Percentiles rank a stretch among this genome's conserved stretches.
Conservation (phyloP, 1,140 invertebrate species). For the Drosophila pruinosa region DNA sequence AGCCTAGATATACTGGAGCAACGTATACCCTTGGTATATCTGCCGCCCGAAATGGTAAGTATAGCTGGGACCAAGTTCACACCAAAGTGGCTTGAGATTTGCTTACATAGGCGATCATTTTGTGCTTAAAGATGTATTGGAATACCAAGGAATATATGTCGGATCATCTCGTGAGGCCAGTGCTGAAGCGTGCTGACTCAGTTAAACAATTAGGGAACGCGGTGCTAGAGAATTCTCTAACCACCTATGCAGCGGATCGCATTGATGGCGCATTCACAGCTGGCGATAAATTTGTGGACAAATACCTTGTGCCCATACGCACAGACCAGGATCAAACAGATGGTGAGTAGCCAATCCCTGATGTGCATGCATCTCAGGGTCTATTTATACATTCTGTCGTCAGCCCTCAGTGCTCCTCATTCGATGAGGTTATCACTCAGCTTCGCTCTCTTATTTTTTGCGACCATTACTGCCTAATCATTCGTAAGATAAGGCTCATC, state of each 20-base stretch:
- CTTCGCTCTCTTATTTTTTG: not conserved
- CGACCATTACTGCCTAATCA: slow-evolving; percentile 13
- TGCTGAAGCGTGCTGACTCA: slow-evolving; percentile 89
- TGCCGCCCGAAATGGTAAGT: slow-evolving; percentile 89
- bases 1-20: slow-evolving; percentile 90
- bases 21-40: slow-evolving; percentile 88
- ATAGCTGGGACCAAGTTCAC: not conserved
- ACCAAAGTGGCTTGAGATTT: too few relatives aligned
- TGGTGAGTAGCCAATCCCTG: slow-evolving; percentile 84
- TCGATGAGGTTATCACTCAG: slow-evolving; percentile 43
- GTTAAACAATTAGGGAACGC: slow-evolving; percentile 89
- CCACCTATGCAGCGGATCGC: slow-evolving; percentile 87
- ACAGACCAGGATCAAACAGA: slow-evolving; percentile 85
- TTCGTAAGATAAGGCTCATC: slow-evolving; percentile 19
- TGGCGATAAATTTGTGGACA: slow-evolving; percentile 91
- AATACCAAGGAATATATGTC: slow-evolving; percentile 90
- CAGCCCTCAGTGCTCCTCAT: slow-evolving; percentile 1
- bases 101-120: slow-evolving; percentile 44
- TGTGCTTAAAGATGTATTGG: slow-evolving; percentile 87
- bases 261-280: slow-evolving; percentile 88
- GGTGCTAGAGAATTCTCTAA: slow-evolving; percentile 87
- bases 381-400: slow-evolving; percentile 56
- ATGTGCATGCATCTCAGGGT: slow-evolving; percentile 31
- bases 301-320: slow-evolving; percentile 87
- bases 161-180: slow-evolving; percentile 86